Evolutionary conservation across 2,888 invertebrate species (phyloP), one percentile per base, ranked within the genome.

Genomic region (Dasypogon diadema): DNA sequence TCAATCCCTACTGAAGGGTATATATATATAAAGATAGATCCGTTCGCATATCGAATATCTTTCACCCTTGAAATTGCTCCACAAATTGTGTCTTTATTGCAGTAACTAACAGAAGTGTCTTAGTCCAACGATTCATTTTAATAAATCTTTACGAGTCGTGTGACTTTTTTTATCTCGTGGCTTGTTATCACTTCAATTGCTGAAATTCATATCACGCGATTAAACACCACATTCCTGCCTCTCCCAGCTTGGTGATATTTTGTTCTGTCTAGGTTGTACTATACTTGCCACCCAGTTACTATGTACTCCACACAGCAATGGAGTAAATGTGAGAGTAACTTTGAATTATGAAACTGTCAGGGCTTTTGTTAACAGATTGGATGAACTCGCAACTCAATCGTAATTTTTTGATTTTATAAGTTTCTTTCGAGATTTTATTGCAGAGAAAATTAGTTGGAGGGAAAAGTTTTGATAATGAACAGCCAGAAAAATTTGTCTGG

Each of bases 271-370:
- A n/a, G 2, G 8, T 12, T 42, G 42, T 42, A 42, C 8, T 42
- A 42, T 5, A n/a, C n/a, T n/a, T n/a, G n/a, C n/a, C n/a, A n/a
- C n/a, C n/a, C n/a, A n/a, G 42, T 58, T 24, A 2, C 58, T 4
- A 14, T 18, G 34, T 34, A 16, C 8, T 14, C 22, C 16, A 58
- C 16, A 30, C 24, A 24, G 12, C 14, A 58, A 58, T 30, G 30
- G 30, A 1, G 42, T n/a, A n/a, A 24, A 55, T n/a, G 56, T 56
- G 56, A 56, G n/a, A 56, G 26, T 56, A 34, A 14, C 18, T 30
- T 58, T 58, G n/a, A 18, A 30, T 58, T 58, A 34, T 6, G 34
- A 58, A 34, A 58, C 30, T 58, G 10, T 8, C 58, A 18, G 10
- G 18, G 34, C 58, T 30, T 34, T 58, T 58, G 24, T 58, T 6